These are phyloP conservation scores for Zaprionus lineosus DNA, from an alignment of 2,888 invertebrate species.

Conservation along the genomic window DNA sequence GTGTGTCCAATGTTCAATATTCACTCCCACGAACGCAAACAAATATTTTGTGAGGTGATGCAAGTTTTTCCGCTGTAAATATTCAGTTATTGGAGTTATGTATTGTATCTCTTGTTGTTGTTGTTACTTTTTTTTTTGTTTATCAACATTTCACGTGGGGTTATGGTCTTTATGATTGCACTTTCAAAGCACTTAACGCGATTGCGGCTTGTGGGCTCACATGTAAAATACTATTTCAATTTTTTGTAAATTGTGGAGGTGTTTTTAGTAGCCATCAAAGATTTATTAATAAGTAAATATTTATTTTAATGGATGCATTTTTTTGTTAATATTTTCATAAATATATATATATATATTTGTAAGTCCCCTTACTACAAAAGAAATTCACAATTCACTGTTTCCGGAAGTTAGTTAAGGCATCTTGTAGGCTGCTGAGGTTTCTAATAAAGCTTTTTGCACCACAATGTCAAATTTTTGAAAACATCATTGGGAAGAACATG, in stretches of 20 bases:
- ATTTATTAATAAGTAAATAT: too few species aligned
- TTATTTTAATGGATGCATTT: too few species aligned
- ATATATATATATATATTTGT: too few species aligned
- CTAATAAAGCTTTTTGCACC: conserved; percentile 22
- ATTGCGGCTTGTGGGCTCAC: conserved; percentile 19
- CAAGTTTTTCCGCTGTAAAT: conserved; percentile 27
- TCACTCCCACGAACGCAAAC: conserved; percentile 41
- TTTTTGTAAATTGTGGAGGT: background rate
- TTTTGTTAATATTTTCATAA: too few species aligned
- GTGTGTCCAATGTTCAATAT: conserved; percentile 31
- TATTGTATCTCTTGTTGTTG: conserved; percentile 32
- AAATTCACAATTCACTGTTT: too few species aligned
- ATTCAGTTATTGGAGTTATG: conserved; percentile 6
- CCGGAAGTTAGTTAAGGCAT: too few species aligned
- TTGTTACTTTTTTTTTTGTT: conserved; percentile 1
- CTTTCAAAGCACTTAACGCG: conserved; percentile 27
- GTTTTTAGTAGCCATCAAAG: too few species aligned
- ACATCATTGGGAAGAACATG: conserved; percentile 5
- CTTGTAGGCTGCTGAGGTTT: too few species aligned
- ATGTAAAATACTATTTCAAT: conserved; percentile 4
- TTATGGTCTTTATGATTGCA: conserved; percentile 49
- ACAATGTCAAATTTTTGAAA: conserved; percentile 19
- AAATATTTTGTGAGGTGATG: conserved; percentile 33
- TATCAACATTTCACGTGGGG: background rate
- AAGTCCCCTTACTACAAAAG: too few species aligned